phyloP scores from a whole-genome alignment of 2,113 vertebrate species.

The Phainopepla nitens region DNA sequence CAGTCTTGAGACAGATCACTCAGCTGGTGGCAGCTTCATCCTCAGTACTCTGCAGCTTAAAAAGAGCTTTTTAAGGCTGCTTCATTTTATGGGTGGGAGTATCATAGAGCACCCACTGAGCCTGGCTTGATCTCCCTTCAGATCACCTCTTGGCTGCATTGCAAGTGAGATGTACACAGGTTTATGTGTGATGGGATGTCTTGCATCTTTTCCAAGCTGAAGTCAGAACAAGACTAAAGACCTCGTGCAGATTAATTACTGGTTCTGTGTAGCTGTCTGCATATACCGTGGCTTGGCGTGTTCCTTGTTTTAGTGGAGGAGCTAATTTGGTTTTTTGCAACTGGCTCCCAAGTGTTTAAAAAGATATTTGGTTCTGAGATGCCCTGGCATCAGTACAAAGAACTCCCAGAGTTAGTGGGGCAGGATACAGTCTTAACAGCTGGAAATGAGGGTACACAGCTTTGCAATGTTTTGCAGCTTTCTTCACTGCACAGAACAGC shows the following conservation, averaged over 20 bases:
- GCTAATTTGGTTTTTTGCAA: not conserved
- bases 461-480: not conserved
- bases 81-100: not conserved
- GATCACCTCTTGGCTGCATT: not conserved
- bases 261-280: not conserved
- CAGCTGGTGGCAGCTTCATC: not conserved
- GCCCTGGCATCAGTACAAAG: not conserved
- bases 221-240: not conserved
- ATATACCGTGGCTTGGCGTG: fast-evolving
- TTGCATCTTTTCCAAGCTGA: not conserved
- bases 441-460: not conserved
- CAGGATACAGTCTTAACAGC: not conserved
- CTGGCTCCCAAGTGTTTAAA: not conserved
- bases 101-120: not conserved
- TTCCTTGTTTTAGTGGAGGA: not conserved
- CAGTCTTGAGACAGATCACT: not conserved
- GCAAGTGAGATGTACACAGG: fast-evolving
- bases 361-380: not conserved
- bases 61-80: not conserved
- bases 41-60: not conserved
- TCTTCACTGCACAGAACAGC: not conserved
- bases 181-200: not conserved
- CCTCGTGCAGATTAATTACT: not conserved
- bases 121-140: not conserved
- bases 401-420: not conserved